phyloP scores from a whole-genome alignment of 2,797 vertebrate species.

The Choloepus didactylus region DNA sequence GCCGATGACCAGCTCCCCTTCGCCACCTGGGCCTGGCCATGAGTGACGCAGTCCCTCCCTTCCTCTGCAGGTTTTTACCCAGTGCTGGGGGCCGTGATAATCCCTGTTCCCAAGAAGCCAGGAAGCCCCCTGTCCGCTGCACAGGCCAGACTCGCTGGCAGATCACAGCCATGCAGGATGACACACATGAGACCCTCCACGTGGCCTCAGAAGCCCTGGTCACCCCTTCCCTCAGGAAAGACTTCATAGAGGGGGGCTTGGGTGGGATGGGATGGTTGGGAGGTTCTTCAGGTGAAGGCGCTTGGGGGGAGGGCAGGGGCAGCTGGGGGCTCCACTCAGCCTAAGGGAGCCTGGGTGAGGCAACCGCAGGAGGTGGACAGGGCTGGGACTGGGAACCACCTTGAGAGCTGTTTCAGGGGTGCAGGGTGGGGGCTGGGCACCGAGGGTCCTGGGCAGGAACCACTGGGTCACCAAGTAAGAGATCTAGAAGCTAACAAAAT shows the following conservation, averaged over 20 bases:
- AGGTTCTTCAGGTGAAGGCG: neutral
- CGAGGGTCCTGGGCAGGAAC: neutral
- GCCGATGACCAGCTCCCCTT: neutral
- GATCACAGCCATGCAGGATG: neutral
- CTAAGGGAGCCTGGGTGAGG: neutral
- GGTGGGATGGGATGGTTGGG: neutral
- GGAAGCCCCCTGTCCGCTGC: no score
- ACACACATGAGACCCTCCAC: accelerated
- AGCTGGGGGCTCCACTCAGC: neutral
- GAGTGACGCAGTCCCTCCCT: neutral
- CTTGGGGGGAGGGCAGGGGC: accelerated
- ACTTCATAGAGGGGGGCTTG: no score
- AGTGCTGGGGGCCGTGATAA: neutral
- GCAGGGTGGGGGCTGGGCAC: no score
- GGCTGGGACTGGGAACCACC: no score
- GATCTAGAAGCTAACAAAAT: neutral
- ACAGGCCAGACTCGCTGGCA: neutral
- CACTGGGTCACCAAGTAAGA: neutral
- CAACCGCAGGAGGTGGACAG: accelerated
- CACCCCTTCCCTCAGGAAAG: no score
- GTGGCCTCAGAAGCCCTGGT: neutral
- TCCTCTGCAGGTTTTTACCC: accelerated
- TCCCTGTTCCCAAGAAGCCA: neutral
- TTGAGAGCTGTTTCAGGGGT: no score
- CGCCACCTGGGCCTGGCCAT: accelerated